These are phyloP conservation scores for Sebastes steindachneri DNA, from an alignment of 2,797 vertebrate species.

Conservation along the genomic window DNA sequence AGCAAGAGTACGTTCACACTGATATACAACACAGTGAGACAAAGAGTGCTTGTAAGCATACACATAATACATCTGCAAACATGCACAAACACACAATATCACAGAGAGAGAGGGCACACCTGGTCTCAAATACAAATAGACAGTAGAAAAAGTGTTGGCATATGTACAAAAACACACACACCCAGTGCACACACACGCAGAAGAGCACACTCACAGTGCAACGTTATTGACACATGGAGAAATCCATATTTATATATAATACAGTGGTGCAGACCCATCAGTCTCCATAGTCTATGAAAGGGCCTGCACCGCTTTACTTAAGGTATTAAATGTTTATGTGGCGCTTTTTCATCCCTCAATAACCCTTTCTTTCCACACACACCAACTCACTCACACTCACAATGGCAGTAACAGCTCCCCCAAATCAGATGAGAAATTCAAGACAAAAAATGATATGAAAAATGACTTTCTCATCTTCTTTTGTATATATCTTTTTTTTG, in stretches of 20 bases:
- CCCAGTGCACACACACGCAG: neutral
- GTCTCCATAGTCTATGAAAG: constrained; percentile 69
- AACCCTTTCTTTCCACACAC: constrained; percentile 24
- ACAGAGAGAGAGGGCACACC: constrained; percentile 3
- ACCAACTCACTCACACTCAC: neutral
- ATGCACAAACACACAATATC: neutral
- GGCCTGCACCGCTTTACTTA: constrained; percentile 72
- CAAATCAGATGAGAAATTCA: constrained; percentile 25
- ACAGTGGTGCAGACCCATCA: constrained; percentile 74
- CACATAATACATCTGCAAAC: neutral
- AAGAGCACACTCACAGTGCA: constrained; percentile 38
- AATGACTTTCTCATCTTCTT: neutral
- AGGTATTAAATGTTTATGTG: constrained; percentile 85
- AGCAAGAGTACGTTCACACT: neutral
- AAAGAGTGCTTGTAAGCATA: neutral
- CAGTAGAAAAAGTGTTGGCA: constrained; percentile 10
- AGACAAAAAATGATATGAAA: neutral
- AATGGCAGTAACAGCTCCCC: constrained; percentile 5
- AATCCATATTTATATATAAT: constrained; percentile 82
- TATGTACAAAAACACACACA: constrained; percentile 21
- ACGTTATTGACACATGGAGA: constrained; percentile 76
- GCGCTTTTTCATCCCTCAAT: constrained; percentile 65
- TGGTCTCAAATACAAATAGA: constrained; percentile 24
- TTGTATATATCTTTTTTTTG: neutral
- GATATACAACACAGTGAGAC: neutral